Evolutionary conservation across 2,113 vertebrate species (phyloP).

Genomic region (Saimiri boliviensis): DNA sequence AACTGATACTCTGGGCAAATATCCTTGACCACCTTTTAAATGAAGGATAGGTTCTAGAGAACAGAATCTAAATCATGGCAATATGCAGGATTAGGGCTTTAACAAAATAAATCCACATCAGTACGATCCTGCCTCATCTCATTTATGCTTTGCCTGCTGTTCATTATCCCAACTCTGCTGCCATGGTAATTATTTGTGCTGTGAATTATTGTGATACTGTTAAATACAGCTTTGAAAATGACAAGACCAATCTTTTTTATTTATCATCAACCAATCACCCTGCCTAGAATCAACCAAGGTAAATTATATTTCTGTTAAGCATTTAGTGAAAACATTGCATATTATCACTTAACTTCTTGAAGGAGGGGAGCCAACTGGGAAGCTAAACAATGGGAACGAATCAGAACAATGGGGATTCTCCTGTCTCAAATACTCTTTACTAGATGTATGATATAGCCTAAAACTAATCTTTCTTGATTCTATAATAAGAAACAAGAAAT

Average conservation of each 20-base stretch:
- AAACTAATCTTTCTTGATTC: not conserved
- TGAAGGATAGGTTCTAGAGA: not conserved
- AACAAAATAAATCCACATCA: not conserved
- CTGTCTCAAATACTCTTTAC: not conserved
- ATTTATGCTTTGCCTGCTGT: not conserved
- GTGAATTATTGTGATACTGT: slow-evolving; percentile 46
- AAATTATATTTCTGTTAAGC: slow-evolving; percentile 47
- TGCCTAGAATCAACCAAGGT: slow-evolving; percentile 28
- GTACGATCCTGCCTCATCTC: not conserved
- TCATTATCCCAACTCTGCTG: not conserved
- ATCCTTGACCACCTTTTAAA: not conserved
- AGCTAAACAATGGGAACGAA: not conserved
- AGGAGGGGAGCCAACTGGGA: not conserved
- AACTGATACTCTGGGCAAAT: not conserved
- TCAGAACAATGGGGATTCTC: not conserved
- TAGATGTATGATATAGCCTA: not conserved
- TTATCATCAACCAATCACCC: slow-evolving; percentile 42
- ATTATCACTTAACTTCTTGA: not conserved
- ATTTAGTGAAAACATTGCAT: slow-evolving; percentile 41
- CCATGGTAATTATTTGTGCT: slow-evolving; percentile 37
- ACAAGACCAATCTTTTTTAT: slow-evolving; percentile 45
- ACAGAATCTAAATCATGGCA: not conserved
- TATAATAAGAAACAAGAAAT: not conserved
- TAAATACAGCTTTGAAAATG: slow-evolving; percentile 45
- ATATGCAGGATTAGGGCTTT: not conserved